A percentile compares a stretch with the other conserved stretches of the same genome.
These are phyloP conservation scores for Julus scandinavius DNA, from an alignment of 2,888 invertebrate species.

Conservation along the genomic window DNA sequence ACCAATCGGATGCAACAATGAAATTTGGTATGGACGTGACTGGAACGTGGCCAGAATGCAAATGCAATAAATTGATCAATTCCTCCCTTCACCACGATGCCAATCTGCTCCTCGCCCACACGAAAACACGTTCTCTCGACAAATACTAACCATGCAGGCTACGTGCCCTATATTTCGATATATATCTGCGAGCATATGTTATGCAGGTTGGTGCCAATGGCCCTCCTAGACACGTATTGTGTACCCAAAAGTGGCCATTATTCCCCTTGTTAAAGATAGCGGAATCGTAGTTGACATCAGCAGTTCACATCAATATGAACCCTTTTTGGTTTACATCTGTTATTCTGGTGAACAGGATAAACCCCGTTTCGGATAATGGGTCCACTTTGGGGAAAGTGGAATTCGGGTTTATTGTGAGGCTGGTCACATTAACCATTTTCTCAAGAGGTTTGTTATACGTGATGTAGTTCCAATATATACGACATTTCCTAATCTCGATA, in stretches of 20 bases:
- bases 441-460: no score
- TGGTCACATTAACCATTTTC: no score
- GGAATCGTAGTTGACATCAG: no score
- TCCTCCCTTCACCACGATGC: not conserved
- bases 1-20: not conserved
- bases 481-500: no score
- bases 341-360: no score
- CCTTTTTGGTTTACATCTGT: no score
- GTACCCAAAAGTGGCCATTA: not conserved
- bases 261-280: no score
- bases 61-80: not conserved
- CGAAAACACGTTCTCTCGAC: not conserved
- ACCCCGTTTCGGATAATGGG: no score
- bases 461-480: no score
- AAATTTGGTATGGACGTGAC: not conserved
- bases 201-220: not conserved
- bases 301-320: no score
- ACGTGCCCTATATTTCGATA: not conserved
- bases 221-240: not conserved
- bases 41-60: not conserved
- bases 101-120: not conserved
- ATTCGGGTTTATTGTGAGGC: no score
- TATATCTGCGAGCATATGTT: not conserved
- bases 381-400: no score
- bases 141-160: not conserved